These are phyloP conservation scores for Danio jaintianensis DNA, from an alignment of 2,797 vertebrate genomes.

Conservation along the genomic window DNA sequence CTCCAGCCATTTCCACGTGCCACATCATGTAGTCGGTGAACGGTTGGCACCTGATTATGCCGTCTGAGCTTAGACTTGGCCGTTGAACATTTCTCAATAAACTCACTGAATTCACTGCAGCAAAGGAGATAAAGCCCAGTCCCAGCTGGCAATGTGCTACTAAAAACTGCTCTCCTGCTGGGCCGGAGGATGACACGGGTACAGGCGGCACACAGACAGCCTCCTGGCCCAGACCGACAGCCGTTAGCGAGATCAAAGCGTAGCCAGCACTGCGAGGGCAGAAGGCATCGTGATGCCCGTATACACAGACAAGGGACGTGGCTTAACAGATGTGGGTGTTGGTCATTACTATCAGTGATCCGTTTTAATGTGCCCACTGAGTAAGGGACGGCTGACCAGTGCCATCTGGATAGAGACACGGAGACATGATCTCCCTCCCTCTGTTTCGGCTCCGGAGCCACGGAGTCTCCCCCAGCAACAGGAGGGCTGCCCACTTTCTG, in stretches of 20 bases:
- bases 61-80: neutral
- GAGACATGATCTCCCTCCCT: constrained; percentile 18
- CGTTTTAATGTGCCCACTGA: constrained; percentile 77
- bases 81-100: constrained; percentile 3
- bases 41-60: neutral
- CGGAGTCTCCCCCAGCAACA: constrained; percentile 51
- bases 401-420: constrained; percentile 77
- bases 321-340: constrained; percentile 54
- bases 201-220: constrained; percentile 41
- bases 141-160: constrained; percentile 23
- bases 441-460: constrained; percentile 20
- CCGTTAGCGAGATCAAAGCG: constrained; percentile 58
- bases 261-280: constrained; percentile 13
- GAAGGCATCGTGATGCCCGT: constrained; percentile 17
- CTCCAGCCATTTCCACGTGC: neutral
- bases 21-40: neutral
- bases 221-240: constrained; percentile 31
- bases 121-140: constrained; percentile 1
- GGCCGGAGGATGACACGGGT: constrained; percentile 30
- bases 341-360: constrained; percentile 79
- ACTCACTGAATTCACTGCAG: constrained; percentile 1
- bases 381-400: constrained; percentile 77
- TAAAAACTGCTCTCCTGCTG: constrained; percentile 16
- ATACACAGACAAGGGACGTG: constrained; percentile 7
- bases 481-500: constrained; percentile 44